A percentile compares a stretch with the other conserved stretches of the same genome.
Conservation (phyloP, 2,797 vertebrate species). For the Cossypha caffra region DNA sequence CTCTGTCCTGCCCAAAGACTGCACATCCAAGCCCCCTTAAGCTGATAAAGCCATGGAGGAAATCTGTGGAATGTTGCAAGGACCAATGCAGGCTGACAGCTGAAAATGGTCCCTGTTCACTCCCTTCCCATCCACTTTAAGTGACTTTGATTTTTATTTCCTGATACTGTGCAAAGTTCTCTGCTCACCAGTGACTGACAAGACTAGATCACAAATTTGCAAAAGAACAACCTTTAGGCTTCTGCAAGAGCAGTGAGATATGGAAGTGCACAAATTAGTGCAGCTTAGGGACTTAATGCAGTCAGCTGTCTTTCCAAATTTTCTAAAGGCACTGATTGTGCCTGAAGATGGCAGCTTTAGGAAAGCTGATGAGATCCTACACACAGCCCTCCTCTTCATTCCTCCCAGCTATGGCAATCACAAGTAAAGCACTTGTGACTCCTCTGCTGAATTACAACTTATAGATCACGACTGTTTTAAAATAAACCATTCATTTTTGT, state of each 20-base stretch:
- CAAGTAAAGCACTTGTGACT: not conserved
- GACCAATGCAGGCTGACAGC: not conserved
- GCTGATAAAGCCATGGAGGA: not conserved
- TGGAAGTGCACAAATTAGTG: not conserved
- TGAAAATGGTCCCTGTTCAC: not conserved
- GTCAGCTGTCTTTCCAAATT: not conserved
- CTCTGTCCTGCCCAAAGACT: not conserved
- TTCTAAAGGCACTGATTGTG: not conserved
- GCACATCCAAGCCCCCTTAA: rapidly evolving
- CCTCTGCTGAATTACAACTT: not conserved
- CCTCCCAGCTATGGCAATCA: not conserved
- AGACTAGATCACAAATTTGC: not conserved
- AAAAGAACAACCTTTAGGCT: not conserved
- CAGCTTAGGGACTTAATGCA: not conserved
- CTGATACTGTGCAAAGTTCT: not conserved
- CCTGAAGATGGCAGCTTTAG: not conserved
- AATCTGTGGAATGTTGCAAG: not conserved
- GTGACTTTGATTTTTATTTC: not conserved
- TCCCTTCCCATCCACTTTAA: not conserved
- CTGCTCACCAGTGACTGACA: not conserved
- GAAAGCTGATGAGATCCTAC: not conserved
- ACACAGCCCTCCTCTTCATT: not conserved
- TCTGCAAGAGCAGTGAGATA: not conserved
- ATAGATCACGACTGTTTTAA: not conserved
- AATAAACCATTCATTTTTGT: not conserved